Conservation (phyloP, 2,113 vertebrate genomes). For the Platichthys stellatus region DNA sequence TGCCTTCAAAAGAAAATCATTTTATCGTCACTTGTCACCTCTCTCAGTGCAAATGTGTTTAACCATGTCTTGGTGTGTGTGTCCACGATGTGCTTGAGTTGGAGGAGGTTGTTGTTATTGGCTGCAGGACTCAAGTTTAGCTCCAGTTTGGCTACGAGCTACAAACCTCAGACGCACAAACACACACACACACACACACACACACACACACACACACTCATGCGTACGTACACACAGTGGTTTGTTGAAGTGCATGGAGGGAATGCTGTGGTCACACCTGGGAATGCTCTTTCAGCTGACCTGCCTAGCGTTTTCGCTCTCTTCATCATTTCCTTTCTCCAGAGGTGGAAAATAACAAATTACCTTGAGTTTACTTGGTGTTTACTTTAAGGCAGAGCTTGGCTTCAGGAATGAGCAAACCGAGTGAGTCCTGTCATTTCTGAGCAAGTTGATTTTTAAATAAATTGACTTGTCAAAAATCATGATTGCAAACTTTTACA, state of each 20-base stretch:
- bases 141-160: slow-evolving; percentile 66
- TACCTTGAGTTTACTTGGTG: slow-evolving; percentile 28
- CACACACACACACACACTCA: slow-evolving; percentile 37
- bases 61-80: slow-evolving; percentile 43
- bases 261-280: slow-evolving; percentile 78
- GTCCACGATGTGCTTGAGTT: slow-evolving; percentile 23
- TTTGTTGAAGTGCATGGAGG: slow-evolving; percentile 72
- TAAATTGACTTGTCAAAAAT: too few species aligned
- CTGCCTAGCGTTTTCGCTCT: slow-evolving; percentile 56
- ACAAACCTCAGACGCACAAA: slow-evolving; percentile 54
- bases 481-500: background rate
- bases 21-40: slow-evolving; percentile 62
- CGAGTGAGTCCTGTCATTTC: background rate
- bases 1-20: slow-evolving; percentile 41
- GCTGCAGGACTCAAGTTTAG: slow-evolving; percentile 41
- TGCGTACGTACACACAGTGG: slow-evolving; percentile 29
- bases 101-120: slow-evolving; percentile 66
- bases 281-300: slow-evolving; percentile 73
- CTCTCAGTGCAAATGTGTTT: slow-evolving; percentile 61
- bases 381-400: slow-evolving; percentile 20
- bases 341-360: slow-evolving; percentile 51
- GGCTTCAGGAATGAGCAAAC: background rate
- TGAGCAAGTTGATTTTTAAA: too few species aligned
- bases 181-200: slow-evolving; percentile 36
- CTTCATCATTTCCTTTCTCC: slow-evolving; percentile 46